phyloP scores from a whole-genome alignment of 2,888 invertebrate genomes.

The Eilema depressum region DNA sequence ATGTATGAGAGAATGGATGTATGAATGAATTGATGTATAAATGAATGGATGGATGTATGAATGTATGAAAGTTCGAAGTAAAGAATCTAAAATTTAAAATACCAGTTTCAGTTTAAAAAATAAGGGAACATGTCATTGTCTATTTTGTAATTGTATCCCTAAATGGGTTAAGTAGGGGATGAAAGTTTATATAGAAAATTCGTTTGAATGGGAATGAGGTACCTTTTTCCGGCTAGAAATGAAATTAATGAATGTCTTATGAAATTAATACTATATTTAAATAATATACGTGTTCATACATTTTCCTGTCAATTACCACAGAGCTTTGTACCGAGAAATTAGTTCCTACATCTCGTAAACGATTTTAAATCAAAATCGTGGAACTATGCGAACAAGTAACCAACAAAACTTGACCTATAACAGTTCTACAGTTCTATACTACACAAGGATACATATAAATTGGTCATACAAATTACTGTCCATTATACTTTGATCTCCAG shows the following conservation, averaged over 20 bases:
- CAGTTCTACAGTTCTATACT: neutral
- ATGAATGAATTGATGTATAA: no score
- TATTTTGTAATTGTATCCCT: no score
- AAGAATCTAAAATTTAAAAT: no score
- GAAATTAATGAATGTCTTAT: neutral
- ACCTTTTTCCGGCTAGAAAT: neutral
- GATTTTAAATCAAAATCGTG: constrained; percentile 49
- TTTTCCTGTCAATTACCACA: constrained; percentile 53
- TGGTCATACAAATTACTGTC: constrained; percentile 20
- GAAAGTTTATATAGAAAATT: neutral
- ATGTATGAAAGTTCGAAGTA: no score
- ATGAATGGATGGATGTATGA: no score
- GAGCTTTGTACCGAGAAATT: constrained; percentile 54
- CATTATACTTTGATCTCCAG: constrained; percentile 25
- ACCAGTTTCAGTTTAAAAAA: no score
- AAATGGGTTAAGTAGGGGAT: neutral
- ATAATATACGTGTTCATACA: constrained; percentile 32
- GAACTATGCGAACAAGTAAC: constrained; percentile 40
- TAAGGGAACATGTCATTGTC: no score
- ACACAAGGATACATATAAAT: constrained; percentile 16
- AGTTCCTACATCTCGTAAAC: constrained; percentile 51
- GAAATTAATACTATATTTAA: constrained; percentile 5
- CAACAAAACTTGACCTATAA: constrained; percentile 32
- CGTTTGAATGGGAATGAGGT: no score
- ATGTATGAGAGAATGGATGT: no score